These are phyloP conservation scores for Pemphredon lugubris DNA, from an alignment of 2,888 invertebrate species.

Conservation along the genomic window DNA sequence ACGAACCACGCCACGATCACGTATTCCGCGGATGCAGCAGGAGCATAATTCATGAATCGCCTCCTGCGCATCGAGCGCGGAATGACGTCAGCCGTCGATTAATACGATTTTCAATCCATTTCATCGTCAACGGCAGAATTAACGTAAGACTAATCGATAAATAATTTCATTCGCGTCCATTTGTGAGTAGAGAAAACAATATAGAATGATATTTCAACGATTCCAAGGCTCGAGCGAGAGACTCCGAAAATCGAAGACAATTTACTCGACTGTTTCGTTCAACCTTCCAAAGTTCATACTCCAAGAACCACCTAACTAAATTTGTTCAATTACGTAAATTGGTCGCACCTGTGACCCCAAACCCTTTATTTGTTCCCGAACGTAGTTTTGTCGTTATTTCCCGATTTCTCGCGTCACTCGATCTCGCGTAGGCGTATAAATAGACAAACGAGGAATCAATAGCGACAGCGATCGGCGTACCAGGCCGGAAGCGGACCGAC, in stretches of 20 bases:
- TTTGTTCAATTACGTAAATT: no score
- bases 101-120: conserved; percentile 5
- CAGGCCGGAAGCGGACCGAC: conserved; percentile 12
- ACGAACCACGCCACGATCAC: conserved; percentile 16
- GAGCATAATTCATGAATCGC: conserved; percentile 12
- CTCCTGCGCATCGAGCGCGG: background rate
- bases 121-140: conserved; percentile 11
- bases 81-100: conserved; percentile 22
- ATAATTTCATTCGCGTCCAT: no score
- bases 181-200: no score
- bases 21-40: conserved; percentile 6
- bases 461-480: background rate
- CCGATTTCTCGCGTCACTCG: background rate
- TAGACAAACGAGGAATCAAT: conserved; percentile 5
- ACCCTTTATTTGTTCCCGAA: no score
- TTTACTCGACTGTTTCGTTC: no score
- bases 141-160: no score
- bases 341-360: no score
- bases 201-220: no score
- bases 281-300: no score
- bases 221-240: no score
- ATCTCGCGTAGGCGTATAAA: background rate
- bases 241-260: no score
- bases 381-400: background rate
- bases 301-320: no score